Conservation (phyloP, 2,888 invertebrate genomes). For the Adineta ricciae region DNA sequence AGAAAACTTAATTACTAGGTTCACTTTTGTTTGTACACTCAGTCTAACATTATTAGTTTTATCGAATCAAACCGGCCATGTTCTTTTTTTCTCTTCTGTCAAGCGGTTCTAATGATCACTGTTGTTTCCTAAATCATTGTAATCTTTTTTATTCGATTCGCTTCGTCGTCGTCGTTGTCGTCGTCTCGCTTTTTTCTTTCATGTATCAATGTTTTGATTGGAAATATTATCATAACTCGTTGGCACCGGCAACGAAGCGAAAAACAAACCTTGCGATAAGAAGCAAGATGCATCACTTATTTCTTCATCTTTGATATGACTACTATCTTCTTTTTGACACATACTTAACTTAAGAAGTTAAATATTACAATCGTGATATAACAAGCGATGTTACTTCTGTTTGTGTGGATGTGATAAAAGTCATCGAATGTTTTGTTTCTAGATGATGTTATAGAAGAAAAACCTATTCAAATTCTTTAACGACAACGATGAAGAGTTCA, state of each 20-base stretch:
- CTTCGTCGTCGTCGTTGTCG: not conserved
- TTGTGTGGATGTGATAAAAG: not conserved
- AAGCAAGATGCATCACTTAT: not conserved
- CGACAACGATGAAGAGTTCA: not conserved
- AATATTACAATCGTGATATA: not conserved
- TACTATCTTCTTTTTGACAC: not conserved
- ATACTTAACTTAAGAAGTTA: too few species aligned
- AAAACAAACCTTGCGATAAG: not conserved
- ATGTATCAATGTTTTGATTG: not conserved
- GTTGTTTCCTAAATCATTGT: too few species aligned
- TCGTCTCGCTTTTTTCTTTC: not conserved
- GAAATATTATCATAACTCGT: not conserved
- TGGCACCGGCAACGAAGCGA: not conserved
- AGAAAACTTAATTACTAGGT: not conserved
- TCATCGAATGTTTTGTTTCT: not conserved
- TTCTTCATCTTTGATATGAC: not conserved
- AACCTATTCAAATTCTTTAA: not conserved
- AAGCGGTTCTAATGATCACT: too few species aligned
- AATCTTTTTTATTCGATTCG: not conserved
- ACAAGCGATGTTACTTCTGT: not conserved
- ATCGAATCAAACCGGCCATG: not conserved
- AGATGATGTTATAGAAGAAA: not conserved
- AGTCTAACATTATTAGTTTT: not conserved
- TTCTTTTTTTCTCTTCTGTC: too few species aligned
- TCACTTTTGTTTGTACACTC: not conserved